These are phyloP conservation scores for Torymus aiolomorphi DNA, from an alignment of 2,888 invertebrate species.

Conservation along the genomic window DNA sequence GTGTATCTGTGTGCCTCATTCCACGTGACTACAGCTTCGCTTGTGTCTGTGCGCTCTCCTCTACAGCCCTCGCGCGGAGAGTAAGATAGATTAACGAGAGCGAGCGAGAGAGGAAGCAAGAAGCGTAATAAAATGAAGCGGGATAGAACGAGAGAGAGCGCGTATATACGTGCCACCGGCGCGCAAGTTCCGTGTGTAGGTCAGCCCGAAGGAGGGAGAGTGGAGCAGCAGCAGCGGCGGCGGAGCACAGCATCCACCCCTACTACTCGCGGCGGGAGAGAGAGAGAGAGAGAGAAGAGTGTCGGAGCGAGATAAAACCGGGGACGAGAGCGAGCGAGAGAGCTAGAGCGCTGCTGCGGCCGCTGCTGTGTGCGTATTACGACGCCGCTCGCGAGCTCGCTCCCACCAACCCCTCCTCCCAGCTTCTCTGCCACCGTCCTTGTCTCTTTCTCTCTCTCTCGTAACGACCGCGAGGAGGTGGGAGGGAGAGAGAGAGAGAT, in stretches of 20 bases:
- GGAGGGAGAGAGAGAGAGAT: slow-evolving; percentile 28
- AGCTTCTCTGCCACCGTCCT: not conserved
- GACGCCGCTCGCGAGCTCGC: slow-evolving; percentile 1
- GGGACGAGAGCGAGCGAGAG: not conserved
- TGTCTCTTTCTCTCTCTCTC: not conserved
- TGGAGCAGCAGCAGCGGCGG: not conserved
- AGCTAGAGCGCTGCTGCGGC: not conserved
- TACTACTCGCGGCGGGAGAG: too few relatives aligned
- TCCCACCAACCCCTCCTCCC: not conserved
- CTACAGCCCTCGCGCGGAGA: slow-evolving; percentile 2
- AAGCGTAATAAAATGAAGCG: slow-evolving; percentile 41
- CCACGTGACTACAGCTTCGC: not conserved
- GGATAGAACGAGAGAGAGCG: slow-evolving; percentile 14
- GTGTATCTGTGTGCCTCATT: too few relatives aligned
- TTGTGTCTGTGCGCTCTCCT: not conserved
- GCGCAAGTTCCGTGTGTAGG: slow-evolving; percentile 6
- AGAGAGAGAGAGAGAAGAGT: not conserved
- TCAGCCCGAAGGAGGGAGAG: slow-evolving; percentile 12
- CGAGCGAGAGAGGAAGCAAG: slow-evolving; percentile 22
- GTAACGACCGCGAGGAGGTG: slow-evolving; percentile 4
- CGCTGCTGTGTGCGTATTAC: slow-evolving; percentile 17
- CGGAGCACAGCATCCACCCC: not conserved
- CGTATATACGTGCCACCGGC: too few relatives aligned
- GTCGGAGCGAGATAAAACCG: slow-evolving; percentile 43
- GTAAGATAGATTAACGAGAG: slow-evolving; percentile 46